Evolutionary conservation across 2,797 vertebrate species (phyloP).

Genomic region (Cossypha dichroa): DNA sequence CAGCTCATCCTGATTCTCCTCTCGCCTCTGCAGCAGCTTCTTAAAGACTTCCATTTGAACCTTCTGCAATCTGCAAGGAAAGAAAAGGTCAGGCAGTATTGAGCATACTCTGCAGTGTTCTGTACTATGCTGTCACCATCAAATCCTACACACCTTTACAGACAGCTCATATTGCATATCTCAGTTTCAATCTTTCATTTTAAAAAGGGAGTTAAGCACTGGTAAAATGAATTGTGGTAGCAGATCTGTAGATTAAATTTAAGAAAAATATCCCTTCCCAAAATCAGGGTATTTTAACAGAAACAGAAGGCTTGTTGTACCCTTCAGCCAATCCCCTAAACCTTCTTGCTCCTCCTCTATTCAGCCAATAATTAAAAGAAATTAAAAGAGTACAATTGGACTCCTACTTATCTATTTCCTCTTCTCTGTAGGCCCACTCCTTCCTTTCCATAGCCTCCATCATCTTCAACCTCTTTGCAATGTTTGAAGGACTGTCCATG

Average conservation of each 20-base stretch:
- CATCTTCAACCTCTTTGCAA: conserved; percentile 86
- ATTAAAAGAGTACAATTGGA: neutral
- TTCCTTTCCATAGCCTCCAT: conserved; percentile 91
- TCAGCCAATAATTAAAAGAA: neutral
- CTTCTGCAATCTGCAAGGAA: conserved; percentile 84
- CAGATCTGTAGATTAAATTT: neutral
- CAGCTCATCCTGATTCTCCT: conserved; percentile 72
- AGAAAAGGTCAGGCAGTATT: neutral
- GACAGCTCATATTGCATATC: neutral
- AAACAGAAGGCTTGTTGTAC: neutral
- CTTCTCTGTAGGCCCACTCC: conserved; percentile 93
- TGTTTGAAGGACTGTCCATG: conserved; percentile 76
- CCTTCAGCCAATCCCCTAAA: neutral
- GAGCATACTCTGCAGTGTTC: neutral
- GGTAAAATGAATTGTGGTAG: neutral
- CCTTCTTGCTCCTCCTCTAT: neutral
- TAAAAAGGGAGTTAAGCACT: neutral
- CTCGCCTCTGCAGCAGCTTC: conserved; percentile 77
- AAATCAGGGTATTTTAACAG: neutral
- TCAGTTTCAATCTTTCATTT: neutral
- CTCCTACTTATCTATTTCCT: conserved; percentile 89
- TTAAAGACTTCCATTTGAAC: conserved; percentile 80
- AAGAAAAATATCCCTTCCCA: neutral
- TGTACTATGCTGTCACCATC: neutral
- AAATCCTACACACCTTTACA: neutral